Base-by-base conservation (phyloP, 2,888 invertebrate genomes). In the Odontothrips loti region DNA sequence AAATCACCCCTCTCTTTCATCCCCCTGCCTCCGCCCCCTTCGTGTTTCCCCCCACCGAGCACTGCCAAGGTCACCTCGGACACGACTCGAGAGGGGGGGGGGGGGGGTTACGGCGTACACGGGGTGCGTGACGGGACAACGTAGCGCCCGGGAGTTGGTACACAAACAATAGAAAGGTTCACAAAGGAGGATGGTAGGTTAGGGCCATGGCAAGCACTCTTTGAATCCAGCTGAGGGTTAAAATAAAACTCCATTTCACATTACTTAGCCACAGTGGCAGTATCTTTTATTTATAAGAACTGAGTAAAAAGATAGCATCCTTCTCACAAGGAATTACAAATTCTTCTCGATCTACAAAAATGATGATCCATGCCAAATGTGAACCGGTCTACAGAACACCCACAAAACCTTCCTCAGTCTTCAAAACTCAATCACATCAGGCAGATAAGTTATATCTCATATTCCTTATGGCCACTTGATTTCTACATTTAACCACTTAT, bases 391-490 rank as follows among this genome's bases (percentile, higher is more conserved):
- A 43, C 34, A 43, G 34, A 6, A 43, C 34, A 58, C 58, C 58
- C 58, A 15, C 58, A 17, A 17, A 17, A 17, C 58, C 58, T 17
- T 58, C 58, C 6, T 58, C 58, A 58, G 58, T 58, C 58, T 58
- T 58, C 58, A 58, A 58, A 58, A 58, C 58, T 11, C 58, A 58
- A 58, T 58, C 58, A 58, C 58, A 58, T 58, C 58, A 58, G 58
- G 58, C n/a, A 58, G 17, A 58, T 15, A 58, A 17, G 58, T 6
- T 58, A 20, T n/a, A 58, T n/a, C 17, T 58, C 58, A 58, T 58
- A 58, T 17, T 58, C 58, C 58, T 58, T 58, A 43, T 43, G 34
- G 34, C 34, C 34, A 43, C 34, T 43, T 43, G 34, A 43, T 43
- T 43, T 43, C 6, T 43, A 43, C 34, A 43, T 43, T 43, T 43